Conservation (phyloP, 2,113 vertebrate genomes). For the Hymenochirus boettgeri region DNA sequence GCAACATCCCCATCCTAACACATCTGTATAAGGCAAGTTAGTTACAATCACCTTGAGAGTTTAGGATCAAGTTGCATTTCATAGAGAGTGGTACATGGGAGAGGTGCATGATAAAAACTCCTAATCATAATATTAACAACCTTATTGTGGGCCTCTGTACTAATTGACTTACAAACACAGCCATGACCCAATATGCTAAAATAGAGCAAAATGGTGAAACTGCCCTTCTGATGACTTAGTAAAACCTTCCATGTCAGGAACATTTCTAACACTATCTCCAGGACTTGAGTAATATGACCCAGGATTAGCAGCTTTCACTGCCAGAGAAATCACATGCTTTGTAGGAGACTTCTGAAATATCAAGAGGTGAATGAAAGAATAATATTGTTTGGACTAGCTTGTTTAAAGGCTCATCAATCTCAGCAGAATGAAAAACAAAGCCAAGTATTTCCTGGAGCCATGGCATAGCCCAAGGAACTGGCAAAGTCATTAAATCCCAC, state of each 20-base stretch:
- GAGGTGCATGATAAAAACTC: too few relatives aligned
- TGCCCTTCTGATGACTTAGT: slow-evolving; percentile 9
- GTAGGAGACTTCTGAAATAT: not conserved
- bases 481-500: not conserved
- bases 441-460: not conserved
- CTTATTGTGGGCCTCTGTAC: too few relatives aligned
- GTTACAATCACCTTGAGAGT: too few relatives aligned
- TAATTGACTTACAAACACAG: too few relatives aligned
- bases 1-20: too few relatives aligned
- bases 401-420: accelerated
- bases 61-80: too few relatives aligned
- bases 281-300: slow-evolving; percentile 20
- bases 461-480: not conserved
- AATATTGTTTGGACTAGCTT: not conserved
- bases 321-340: slow-evolving; percentile 13
- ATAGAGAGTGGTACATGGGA: too few relatives aligned
- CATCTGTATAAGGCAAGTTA: too few relatives aligned
- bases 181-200: too few relatives aligned
- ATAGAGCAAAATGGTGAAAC: not conserved
- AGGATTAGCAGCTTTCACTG: slow-evolving; percentile 30
- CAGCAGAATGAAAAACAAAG: not conserved
- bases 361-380: not conserved
- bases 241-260: slow-evolving; percentile 8
- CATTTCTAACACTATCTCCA: slow-evolving; percentile 12
- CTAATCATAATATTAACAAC: too few relatives aligned